Evolutionary conservation across 2,797 vertebrate species (phyloP), one percentile per base, ranked within the genome.

Genomic region (Salmo trutta): DNA sequence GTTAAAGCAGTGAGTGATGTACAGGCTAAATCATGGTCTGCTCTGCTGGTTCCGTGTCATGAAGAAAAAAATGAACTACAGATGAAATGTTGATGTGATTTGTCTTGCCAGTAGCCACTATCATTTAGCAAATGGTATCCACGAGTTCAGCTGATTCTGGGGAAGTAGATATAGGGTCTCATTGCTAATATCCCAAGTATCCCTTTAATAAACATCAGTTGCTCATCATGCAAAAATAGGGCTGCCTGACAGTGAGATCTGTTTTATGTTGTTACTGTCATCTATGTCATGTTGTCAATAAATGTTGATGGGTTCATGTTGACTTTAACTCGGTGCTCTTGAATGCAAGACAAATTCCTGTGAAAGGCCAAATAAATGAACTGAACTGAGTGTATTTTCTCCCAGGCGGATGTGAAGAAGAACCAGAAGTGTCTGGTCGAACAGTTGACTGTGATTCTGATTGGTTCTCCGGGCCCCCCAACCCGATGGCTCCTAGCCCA

Each of bases 381-480:
- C 21, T 10, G 19, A 64, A 64, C 21, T 47, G 29, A 65, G 31
- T 65, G 6, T 59, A 12, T 74, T 53, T 75, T 16, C 29, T 88
- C 87, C 27, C 80, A 98, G 97, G 91, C 85, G 65, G 92, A 96
- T 84, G 82, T 98, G 85, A 96, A 82, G 79, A 94, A 95, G 88
- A 96, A 96, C 75, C 97, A 99, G 92, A 96, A 93, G 82, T 93
- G 90, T 21, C 90, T 99, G 70, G 91, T 95, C 65, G 96, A 97
- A 16, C 97, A 98, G 83, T 90, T 99, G 79, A 93, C 90, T 0
- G 87, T 77, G 68, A 85, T 98, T 85, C 92, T 99, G 90, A 94
- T 89, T 64, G 94, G 91, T 77, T 96, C 96, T n/a, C 97, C 96
- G 0, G 97, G 97, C n/a, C 96, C 97, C 29, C 95, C 97, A 65